Evolutionary conservation across 2,888 invertebrate genomes (phyloP).

Genomic region (Abrostola tripartita): DNA sequence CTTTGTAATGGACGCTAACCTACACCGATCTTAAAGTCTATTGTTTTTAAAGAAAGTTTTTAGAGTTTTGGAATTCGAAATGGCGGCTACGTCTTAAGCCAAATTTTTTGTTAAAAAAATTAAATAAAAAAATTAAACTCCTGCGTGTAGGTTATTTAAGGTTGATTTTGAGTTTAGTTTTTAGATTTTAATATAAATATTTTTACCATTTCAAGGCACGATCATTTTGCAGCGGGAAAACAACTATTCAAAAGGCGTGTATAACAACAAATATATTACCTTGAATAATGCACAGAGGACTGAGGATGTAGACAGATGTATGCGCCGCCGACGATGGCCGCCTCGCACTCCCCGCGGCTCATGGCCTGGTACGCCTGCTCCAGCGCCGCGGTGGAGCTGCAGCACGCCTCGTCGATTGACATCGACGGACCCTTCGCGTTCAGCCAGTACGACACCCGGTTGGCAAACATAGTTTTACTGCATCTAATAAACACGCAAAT

Average conservation of each 20-base stretch:
- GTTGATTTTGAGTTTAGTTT: too few relatives aligned
- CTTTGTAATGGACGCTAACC: too few relatives aligned
- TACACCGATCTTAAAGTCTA: too few relatives aligned
- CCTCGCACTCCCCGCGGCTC: slow-evolving; percentile 72
- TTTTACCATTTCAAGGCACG: too few relatives aligned
- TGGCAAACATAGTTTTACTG: slow-evolving; percentile 76
- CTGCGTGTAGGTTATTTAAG: too few relatives aligned
- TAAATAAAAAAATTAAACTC: too few relatives aligned
- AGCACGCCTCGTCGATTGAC: slow-evolving; percentile 72
- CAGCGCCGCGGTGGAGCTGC: slow-evolving; percentile 70
- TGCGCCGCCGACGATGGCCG: slow-evolving; percentile 89
- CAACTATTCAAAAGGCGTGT: neutral
- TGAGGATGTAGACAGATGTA: slow-evolving; percentile 89
- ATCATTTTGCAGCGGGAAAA: neutral
- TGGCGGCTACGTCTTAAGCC: too few relatives aligned
- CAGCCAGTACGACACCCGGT: slow-evolving; percentile 80
- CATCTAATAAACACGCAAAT: slow-evolving; percentile 60
- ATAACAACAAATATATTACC: slow-evolving; percentile 56
- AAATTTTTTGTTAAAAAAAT: too few relatives aligned
- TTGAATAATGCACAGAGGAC: slow-evolving; percentile 70
- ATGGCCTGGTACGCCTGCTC: slow-evolving; percentile 73
- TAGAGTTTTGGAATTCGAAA: too few relatives aligned
- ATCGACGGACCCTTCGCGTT: slow-evolving; percentile 78
- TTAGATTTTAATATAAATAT: too few relatives aligned
- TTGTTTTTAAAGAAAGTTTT: too few relatives aligned